A percentile compares a stretch with the other conserved stretches of the same genome.
phyloP scores from a whole-genome alignment of 1,140 invertebrate genomes.

The Yoshiicerus persimilis region DNA sequence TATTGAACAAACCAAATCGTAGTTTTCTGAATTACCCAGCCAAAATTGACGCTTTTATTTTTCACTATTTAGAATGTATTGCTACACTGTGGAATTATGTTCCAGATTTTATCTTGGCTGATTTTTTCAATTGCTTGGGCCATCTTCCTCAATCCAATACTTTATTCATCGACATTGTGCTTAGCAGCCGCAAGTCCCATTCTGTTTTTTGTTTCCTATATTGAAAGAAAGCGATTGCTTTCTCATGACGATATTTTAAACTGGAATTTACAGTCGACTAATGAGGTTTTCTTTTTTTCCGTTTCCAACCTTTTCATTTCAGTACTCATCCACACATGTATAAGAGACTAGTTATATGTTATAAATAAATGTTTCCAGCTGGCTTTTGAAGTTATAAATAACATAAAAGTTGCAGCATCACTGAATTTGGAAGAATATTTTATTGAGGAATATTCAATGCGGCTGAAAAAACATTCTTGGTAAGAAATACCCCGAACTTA shows the following conservation, averaged over 20 bases:
- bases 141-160: neutral
- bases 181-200: neutral
- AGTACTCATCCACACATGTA: too few relatives aligned
- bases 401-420: neutral
- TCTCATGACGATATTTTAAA: neutral
- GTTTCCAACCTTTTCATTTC: neutral
- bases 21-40: too few relatives aligned
- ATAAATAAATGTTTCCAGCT: neutral
- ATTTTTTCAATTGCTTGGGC: neutral
- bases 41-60: too few relatives aligned
- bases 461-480: neutral
- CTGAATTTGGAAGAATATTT: neutral
- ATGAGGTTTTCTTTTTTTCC: neutral
- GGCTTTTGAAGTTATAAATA: neutral
- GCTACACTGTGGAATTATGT: neutral
- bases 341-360: neutral
- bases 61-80: neutral
- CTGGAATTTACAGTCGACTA: neutral
- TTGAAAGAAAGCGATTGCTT: neutral
- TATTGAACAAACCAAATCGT: too few relatives aligned
- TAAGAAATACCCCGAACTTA: neutral
- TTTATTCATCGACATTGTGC: neutral
- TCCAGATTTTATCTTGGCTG: neutral
- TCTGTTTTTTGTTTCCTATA: neutral
- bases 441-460: neutral